phyloP scores from a whole-genome alignment of 2,113 vertebrate genomes.

The Hemiscyllium ocellatum region DNA sequence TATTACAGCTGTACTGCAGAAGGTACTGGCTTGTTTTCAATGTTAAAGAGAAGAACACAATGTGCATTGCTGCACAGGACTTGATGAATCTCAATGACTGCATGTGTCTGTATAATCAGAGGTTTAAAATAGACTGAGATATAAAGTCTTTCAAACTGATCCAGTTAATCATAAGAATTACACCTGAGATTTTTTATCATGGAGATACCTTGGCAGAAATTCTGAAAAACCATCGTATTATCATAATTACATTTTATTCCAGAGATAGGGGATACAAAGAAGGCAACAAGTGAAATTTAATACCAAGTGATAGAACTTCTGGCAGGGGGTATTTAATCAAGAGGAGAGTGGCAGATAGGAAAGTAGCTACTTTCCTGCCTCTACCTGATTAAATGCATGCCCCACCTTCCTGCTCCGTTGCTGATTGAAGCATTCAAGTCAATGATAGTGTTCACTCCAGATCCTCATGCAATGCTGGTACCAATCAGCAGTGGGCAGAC shows the following conservation, averaged over 20 bases:
- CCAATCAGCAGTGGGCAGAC: too few species aligned
- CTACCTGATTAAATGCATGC: too few species aligned
- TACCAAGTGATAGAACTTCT: too few species aligned
- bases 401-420: too few species aligned
- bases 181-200: background rate
- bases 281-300: background rate
- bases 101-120: background rate
- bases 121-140: background rate
- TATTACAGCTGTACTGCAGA: conserved; percentile 10
- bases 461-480: too few species aligned
- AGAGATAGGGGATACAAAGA: background rate
- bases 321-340: too few species aligned
- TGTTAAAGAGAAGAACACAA: too few species aligned
- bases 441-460: too few species aligned
- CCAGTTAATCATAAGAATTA: background rate
- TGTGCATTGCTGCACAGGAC: background rate
- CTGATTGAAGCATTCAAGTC: too few species aligned
- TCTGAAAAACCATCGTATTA: background rate
- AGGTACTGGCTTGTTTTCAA: background rate
- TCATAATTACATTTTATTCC: background rate
- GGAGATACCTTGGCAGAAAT: background rate
- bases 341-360: too few species aligned
- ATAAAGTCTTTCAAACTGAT: background rate
- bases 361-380: too few species aligned
- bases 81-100: background rate